Evolutionary conservation across 2,797 vertebrate genomes (phyloP), one percentile per base, ranked within the genome.

Genomic region (Macroramphosus scolopax): DNA sequence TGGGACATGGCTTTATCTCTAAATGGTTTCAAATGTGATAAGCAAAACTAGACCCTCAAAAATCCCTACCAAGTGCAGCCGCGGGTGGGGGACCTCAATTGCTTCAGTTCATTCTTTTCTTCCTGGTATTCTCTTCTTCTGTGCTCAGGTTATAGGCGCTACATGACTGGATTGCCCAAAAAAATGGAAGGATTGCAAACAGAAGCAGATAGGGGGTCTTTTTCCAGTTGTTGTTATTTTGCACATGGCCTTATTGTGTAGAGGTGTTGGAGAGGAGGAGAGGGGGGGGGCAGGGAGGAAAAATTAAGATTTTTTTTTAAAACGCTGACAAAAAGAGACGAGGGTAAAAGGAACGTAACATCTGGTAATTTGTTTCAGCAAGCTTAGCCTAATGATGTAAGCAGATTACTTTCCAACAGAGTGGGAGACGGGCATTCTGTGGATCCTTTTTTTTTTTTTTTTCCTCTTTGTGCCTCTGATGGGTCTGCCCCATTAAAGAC

Each of bases 331-430:
- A 88, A 90, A 92, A 84, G 63, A 71, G 35, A 24, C 26, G 45
- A 68, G 63, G 68, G 78, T 83, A 73, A 73, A 87, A 77, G 87
- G 87, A 89, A 89, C 88, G 90, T 89, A 94, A 93, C 93, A 95
- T 94, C 93, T 96, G 93, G 92, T 94, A 93, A 95, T 96, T 95
- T 94, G 91, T 95, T 94, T 95, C 91, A 91, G 89, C 84, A 90
- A 92, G 92, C 90, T 95, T 93, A 94, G 90, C 90, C 89, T 95
- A 94, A 95, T 91, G 90, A 94, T 95, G 93, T 93, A 96, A 95
- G 93, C 92, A 95, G 92, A 95, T 95, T 94, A 95, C 92, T 95
- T 90, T 92, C 84, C 82, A 89, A 87, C 84, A 85, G 90, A 88
- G 88, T 89, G 62, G 66, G 58, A 72, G 68, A 53, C 69, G 63